phyloP scores from a whole-genome alignment of 1,140 invertebrate genomes.

The Nephotettix cincticeps region DNA sequence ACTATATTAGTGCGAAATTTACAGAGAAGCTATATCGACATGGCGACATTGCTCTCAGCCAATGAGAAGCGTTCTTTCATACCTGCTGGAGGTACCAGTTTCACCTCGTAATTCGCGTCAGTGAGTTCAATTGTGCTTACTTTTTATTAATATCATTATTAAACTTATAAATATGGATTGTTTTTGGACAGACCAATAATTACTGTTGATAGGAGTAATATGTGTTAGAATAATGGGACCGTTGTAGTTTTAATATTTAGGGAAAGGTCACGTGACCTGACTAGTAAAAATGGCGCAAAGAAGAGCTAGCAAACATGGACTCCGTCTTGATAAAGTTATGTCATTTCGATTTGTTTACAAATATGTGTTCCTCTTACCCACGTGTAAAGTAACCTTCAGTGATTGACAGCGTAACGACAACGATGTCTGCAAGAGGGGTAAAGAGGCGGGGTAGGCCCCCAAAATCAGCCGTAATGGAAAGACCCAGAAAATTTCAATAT shows the following conservation, averaged over 20 bases:
- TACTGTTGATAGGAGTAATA: background rate
- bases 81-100: slow-evolving; percentile 20
- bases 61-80: slow-evolving; percentile 36
- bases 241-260: slow-evolving; percentile 11
- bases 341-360: slow-evolving; percentile 64
- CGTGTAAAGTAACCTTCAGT: slow-evolving; percentile 45
- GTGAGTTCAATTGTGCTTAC: slow-evolving; percentile 13
- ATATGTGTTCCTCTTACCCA: slow-evolving; percentile 53
- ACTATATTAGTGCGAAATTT: background rate
- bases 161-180: too few species aligned
- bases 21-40: slow-evolving; percentile 31
- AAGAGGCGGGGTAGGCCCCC: slow-evolving; percentile 86
- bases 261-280: slow-evolving; percentile 56
- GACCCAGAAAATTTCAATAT: slow-evolving; percentile 80
- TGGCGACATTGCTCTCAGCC: slow-evolving; percentile 26
- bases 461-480: slow-evolving; percentile 80
- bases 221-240: background rate
- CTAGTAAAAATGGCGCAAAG: slow-evolving; percentile 60
- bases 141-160: background rate
- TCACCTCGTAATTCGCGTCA: slow-evolving; percentile 31
- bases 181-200: background rate
- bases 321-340: slow-evolving; percentile 55
- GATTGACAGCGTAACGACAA: slow-evolving; percentile 48
- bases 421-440: slow-evolving; percentile 79
- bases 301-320: slow-evolving; percentile 55